Conservation (phyloP, 2,797 vertebrate genomes). For the Pipistrellus pygmaeus region DNA sequence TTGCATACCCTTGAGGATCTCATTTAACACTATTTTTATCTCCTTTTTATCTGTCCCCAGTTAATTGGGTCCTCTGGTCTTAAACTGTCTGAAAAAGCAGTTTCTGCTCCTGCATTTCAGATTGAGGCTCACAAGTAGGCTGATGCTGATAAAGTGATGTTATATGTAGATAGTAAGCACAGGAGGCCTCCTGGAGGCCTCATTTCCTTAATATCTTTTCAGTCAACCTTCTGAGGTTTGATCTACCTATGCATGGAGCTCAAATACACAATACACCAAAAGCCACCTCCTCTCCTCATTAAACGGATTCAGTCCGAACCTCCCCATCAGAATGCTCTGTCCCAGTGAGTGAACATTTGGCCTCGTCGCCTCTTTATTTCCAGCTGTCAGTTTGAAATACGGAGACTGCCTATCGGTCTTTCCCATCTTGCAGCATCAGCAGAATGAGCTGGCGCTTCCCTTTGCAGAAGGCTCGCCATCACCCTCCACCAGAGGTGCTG, state of each 20-base stretch:
- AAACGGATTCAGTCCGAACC: constrained; percentile 58
- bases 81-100: constrained; percentile 66
- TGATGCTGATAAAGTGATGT: constrained; percentile 66
- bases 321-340: constrained; percentile 56
- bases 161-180: constrained; percentile 37
- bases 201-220: constrained; percentile 68
- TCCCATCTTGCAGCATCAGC: constrained; percentile 35
- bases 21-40: constrained; percentile 79
- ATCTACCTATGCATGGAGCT: not conserved
- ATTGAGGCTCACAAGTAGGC: constrained; percentile 59
- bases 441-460: not conserved
- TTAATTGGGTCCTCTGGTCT: constrained; percentile 78
- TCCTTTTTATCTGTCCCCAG: constrained; percentile 73
- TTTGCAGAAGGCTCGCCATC: not conserved
- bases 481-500: not conserved
- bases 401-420: not conserved
- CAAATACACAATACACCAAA: not conserved
- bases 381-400: constrained; percentile 55
- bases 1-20: constrained; percentile 79
- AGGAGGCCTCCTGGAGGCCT: constrained; percentile 53
- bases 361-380: not conserved
- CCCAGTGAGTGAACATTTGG: constrained; percentile 47
- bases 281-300: constrained; percentile 61
- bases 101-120: constrained; percentile 56
- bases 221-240: constrained; percentile 49